Evolutionary conservation across 1,140 invertebrate genomes (phyloP).

Genomic region (Drosophila lowei): DNA sequence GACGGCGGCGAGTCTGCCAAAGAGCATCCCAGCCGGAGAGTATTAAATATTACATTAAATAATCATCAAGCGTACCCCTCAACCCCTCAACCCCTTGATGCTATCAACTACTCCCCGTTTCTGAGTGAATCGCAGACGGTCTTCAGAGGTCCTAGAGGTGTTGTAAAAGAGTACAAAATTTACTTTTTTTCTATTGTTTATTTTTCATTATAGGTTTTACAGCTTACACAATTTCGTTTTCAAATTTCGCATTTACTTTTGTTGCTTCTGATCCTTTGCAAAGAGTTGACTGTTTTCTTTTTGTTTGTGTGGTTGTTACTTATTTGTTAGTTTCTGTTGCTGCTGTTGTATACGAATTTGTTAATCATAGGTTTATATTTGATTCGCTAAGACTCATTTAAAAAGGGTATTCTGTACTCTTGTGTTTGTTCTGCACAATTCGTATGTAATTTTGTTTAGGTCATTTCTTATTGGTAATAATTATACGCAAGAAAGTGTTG

Average conservation of each 20-base stretch:
- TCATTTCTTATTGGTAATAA: slow-evolving; percentile 49
- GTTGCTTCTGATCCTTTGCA: slow-evolving; percentile 21
- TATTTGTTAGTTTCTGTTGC: slow-evolving; percentile 7
- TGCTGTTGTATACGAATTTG: slow-evolving; percentile 61
- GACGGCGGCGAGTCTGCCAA: no score
- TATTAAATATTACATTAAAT: no score
- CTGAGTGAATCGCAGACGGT: no score
- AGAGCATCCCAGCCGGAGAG: no score
- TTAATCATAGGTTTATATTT: slow-evolving; percentile 69
- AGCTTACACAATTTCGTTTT: slow-evolving; percentile 46
- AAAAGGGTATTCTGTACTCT: slow-evolving; percentile 45
- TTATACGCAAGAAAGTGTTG: slow-evolving; percentile 48
- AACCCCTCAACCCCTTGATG: no score
- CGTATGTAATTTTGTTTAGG: slow-evolving; percentile 45
- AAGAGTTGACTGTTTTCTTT: slow-evolving; percentile 12
- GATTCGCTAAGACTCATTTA: slow-evolving; percentile 76
- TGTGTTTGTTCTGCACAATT: slow-evolving; percentile 37
- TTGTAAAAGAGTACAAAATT: background rate
- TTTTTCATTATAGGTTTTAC: slow-evolving; percentile 68
- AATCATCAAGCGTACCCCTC: no score
- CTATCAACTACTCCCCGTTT: no score
- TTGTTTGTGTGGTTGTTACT: slow-evolving; percentile 23
- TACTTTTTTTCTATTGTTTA: slow-evolving; percentile 67
- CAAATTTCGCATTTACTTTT: background rate
- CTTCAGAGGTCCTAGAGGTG: no score